Conservation (phyloP, 2,888 invertebrate genomes). For the Diarsia brunnea region DNA sequence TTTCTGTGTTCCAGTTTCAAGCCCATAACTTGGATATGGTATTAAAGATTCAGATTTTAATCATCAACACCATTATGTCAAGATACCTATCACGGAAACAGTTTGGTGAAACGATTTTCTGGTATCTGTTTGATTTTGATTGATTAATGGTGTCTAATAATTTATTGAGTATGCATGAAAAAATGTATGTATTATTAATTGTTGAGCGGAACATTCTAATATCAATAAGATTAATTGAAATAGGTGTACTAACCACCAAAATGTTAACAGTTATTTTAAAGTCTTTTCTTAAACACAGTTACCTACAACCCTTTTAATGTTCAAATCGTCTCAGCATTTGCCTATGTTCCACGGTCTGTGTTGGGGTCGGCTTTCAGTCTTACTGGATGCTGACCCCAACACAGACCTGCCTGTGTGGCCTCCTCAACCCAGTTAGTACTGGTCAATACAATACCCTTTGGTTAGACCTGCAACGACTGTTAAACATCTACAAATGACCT, state of each 20-base stretch:
- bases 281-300: not conserved
- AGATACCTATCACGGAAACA: conserved; percentile 5
- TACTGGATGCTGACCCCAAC: too few relatives aligned
- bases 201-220: too few relatives aligned
- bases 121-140: conserved; percentile 21
- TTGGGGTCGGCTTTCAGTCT: too few relatives aligned
- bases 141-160: not conserved
- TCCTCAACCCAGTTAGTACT: too few relatives aligned
- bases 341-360: too few relatives aligned
- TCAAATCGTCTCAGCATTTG: too few relatives aligned
- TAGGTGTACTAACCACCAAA: not conserved
- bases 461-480: too few relatives aligned
- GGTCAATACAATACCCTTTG: too few relatives aligned
- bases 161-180: conserved; percentile 9
- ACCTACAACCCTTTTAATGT: not conserved
- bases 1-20: not conserved
- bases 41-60: not conserved
- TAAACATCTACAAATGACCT: too few relatives aligned
- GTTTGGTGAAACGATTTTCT: conserved; percentile 11
- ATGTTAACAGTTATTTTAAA: not conserved
- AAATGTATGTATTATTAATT: not conserved
- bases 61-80: not conserved
- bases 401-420: too few relatives aligned
- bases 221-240: not conserved
- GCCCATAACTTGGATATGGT: not conserved